phyloP scores from a whole-genome alignment of 2,113 vertebrate genomes.

The Ibidorhyncha struthersii region DNA sequence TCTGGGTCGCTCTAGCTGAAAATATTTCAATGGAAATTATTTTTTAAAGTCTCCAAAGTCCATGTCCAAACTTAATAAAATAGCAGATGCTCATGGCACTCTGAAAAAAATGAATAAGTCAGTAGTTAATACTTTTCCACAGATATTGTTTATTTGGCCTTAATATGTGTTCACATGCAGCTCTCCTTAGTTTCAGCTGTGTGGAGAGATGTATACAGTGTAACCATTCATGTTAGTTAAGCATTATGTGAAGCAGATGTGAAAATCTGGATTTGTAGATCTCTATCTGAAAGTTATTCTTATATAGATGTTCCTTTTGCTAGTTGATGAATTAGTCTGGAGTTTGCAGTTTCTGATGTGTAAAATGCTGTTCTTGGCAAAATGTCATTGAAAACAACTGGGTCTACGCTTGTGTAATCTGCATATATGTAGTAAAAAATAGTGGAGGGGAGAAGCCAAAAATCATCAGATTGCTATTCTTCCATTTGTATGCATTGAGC shows the following conservation, averaged over 20 bases:
- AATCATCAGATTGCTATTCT: background rate
- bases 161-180: background rate
- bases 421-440: background rate
- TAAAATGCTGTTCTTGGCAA: background rate
- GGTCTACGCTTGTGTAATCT: background rate
- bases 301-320: background rate
- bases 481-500: background rate
- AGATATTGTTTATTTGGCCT: background rate
- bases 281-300: background rate
- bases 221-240: background rate
- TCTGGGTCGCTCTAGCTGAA: background rate
- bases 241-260: background rate
- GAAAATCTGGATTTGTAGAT: background rate
- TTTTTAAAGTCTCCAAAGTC: background rate
- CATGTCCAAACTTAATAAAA: background rate
- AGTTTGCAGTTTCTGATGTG: background rate
- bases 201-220: background rate
- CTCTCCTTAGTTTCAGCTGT: background rate
- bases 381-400: background rate
- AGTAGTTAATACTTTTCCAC: background rate
- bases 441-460: background rate
- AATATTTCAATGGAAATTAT: background rate
- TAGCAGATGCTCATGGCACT: background rate
- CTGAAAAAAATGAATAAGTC: background rate
- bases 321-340: constrained; percentile 13